Evolutionary conservation across 2,888 invertebrate genomes (phyloP).

Genomic region (Ptilodon capucinus): DNA sequence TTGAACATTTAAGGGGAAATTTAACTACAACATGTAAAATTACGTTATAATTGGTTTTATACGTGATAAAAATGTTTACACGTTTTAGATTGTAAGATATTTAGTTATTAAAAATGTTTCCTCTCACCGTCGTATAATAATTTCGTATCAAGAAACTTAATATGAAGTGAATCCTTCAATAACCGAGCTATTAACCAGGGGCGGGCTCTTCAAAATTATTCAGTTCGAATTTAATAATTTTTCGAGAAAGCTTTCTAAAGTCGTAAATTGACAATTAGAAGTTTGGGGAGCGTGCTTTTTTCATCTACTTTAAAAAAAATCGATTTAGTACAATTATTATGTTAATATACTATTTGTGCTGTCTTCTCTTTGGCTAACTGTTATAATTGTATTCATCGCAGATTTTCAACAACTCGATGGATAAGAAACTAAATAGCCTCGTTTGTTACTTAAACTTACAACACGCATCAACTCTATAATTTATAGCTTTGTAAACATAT

Average conservation of each 20-base stretch:
- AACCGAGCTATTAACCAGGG: constrained; percentile 5
- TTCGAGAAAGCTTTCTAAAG: constrained; percentile 31
- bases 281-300: constrained; percentile 30
- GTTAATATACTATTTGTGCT: no score
- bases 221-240: constrained; percentile 33
- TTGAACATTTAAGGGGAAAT: no score
- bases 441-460: no score
- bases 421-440: no score
- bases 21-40: background rate
- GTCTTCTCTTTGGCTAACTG: no score
- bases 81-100: background rate
- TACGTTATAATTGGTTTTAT: background rate
- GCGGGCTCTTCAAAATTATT: constrained; percentile 24
- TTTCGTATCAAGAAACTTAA: constrained; percentile 15
- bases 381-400: no score
- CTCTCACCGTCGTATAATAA: constrained; percentile 2
- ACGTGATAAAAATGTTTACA: background rate
- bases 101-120: background rate
- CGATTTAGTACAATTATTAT: background rate
- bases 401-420: no score
- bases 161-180: constrained; percentile 15
- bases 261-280: constrained; percentile 54
- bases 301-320: constrained; percentile 12
- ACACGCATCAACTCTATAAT: no score
- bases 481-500: no score